A percentile compares a stretch with the other conserved stretches of the same genome.
phyloP scores from a whole-genome alignment of 2,888 invertebrate genomes.

The Cephalotes varians region DNA sequence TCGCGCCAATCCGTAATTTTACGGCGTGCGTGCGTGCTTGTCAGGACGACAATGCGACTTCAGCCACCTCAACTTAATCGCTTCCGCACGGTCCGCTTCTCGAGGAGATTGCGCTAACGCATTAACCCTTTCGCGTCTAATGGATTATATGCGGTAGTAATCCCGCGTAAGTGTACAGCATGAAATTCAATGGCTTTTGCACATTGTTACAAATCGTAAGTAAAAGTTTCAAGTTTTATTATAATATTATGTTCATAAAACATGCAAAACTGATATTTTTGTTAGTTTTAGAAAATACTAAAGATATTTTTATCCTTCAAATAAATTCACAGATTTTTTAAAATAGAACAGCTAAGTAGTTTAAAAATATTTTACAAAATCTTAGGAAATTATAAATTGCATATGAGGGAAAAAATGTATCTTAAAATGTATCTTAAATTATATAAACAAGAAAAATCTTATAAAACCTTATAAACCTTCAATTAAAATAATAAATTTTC shows the following conservation, averaged over 20 bases:
- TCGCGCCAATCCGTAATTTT: conserved; percentile 46
- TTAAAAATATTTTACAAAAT: background rate
- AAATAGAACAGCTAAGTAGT: background rate
- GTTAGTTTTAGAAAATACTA: background rate
- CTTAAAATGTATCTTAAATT: background rate
- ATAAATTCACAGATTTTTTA: conserved; percentile 12
- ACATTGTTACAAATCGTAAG: background rate
- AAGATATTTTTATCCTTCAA: background rate
- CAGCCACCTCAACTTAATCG: conserved; percentile 49
- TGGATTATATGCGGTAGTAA: conserved; percentile 35
- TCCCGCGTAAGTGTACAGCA: background rate
- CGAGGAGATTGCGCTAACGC: conserved; percentile 42
- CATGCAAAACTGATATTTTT: background rate
- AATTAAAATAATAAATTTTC: conserved; percentile 31
- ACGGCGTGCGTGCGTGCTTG: conserved; percentile 15
- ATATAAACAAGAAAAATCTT: background rate
- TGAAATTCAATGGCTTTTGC: conserved; percentile 8
- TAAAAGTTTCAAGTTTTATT: background rate
- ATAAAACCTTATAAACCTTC: background rate
- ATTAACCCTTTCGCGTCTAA: conserved; percentile 43
- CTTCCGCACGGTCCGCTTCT: conserved; percentile 50
- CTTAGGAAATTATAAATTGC: background rate
- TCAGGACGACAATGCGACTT: conserved; percentile 44
- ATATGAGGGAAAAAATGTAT: background rate
- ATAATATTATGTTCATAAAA: background rate